A percentile compares a stretch with the other conserved stretches of the same genome.
These are phyloP conservation scores for Aeoliscus strigatus DNA, from an alignment of 2,797 vertebrate genomes.

Conservation along the genomic window DNA sequence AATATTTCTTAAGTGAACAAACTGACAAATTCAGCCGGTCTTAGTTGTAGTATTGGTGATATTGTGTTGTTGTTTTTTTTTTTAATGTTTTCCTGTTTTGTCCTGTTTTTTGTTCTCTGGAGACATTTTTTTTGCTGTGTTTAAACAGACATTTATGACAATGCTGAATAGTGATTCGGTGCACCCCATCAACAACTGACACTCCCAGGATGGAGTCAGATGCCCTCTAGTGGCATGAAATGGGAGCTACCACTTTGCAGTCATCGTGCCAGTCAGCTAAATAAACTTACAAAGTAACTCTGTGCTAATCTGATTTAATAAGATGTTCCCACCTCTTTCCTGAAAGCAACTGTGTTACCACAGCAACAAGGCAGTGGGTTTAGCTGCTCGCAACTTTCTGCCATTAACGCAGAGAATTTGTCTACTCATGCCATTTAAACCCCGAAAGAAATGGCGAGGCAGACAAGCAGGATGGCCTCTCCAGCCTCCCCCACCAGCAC, in stretches of 20 bases:
- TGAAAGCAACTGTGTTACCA: conserved; percentile 4
- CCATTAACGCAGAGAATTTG: conserved; percentile 7
- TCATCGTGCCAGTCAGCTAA: neutral
- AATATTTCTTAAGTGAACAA: no score
- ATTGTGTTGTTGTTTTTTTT: no score
- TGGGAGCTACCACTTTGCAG: neutral
- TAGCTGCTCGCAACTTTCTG: conserved; percentile 7
- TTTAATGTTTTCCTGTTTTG: no score
- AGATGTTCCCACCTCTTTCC: neutral
- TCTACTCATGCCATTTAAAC: conserved; percentile 10
- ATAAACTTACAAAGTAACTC: neutral
- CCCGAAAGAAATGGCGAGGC: conserved; percentile 29
- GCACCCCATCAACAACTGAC: no score
- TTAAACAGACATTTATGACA: no score
- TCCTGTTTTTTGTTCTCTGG: no score
- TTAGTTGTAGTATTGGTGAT: no score
- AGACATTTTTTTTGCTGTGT: no score
- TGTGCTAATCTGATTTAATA: conserved; percentile 26
- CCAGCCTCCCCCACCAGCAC: conserved; percentile 13
- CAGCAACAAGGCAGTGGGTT: neutral
- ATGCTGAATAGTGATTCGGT: no score
- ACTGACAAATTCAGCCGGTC: no score
- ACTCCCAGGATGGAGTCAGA: neutral
- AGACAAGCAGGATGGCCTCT: conserved; percentile 16
- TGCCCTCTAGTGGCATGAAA: conserved; percentile 36